A percentile compares a stretch with the other conserved stretches of the same genome.
Conservation (phyloP, 2,888 invertebrate species). For the Spisula subtruncata region DNA sequence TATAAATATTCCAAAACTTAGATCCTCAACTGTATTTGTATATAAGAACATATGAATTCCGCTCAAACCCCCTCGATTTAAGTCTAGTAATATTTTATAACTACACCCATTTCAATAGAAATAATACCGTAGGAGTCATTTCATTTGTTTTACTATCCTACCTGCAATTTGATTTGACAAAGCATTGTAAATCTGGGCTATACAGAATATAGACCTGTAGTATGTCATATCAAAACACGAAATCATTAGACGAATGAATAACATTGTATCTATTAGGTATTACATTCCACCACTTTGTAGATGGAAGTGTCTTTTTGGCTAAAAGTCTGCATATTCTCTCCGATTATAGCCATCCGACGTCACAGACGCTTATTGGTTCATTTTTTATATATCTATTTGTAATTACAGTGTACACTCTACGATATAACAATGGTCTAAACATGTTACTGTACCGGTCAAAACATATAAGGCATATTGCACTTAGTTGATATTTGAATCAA, state of each 20-base stretch:
- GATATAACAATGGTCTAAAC: neutral
- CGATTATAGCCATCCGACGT: conserved; percentile 9
- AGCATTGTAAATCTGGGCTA: neutral
- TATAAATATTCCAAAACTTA: neutral
- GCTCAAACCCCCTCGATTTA: neutral
- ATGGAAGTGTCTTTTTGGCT: neutral
- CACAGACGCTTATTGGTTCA: neutral
- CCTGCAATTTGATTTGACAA: neutral
- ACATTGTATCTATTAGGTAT: neutral
- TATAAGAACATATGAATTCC: neutral
- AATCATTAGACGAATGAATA: neutral
- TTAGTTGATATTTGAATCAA: conserved; percentile 18
- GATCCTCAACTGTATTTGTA: neutral
- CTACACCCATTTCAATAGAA: neutral
- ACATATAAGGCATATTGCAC: neutral
- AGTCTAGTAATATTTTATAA: neutral
- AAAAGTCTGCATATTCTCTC: neutral
- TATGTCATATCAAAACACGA: neutral
- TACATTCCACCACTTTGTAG: neutral
- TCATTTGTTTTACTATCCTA: neutral
- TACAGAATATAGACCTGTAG: neutral
- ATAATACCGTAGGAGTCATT: neutral
- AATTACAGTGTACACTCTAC: conserved; percentile 13
- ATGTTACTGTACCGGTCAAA: neutral
- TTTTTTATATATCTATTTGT: neutral